Base-by-base conservation (phyloP, 2,797 vertebrate species). In the Lepus oiostolus region DNA sequence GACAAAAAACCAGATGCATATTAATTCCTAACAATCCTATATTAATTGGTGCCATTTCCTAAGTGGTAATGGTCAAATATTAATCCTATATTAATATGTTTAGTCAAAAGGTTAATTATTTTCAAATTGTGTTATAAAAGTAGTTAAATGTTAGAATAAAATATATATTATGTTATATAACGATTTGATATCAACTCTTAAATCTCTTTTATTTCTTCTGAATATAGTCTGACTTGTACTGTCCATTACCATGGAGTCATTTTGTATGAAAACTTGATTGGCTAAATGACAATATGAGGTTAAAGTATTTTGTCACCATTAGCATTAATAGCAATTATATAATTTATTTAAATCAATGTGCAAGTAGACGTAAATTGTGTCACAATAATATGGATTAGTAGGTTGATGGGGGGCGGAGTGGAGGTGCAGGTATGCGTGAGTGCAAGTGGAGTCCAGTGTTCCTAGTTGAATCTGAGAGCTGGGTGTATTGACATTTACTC, bases 71-170 rank as follows among this genome's bases (percentile, higher is more conserved):
- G 30, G 42, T 3, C 60, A 86, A 94, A 54, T n/a, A 82, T 11
- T 74, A 52, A 86, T 79, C 12, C 70, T 30, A 83, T 79, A 47
- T 60, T 86, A 89, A 67, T 32, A 52, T 24, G 84, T 96, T 85
- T 83, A 11, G 22, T 93, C 11, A 79, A 63, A 86, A 24, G 35
- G 21, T 62, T 77, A 58, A 76, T 19, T 47, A 75, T 42, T 79
- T 95, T 75, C 68, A 32, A 70, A 32, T 79, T 85, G 38, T 16
- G 7, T 50, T 80, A n/a, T 22, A 80, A 54, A 38, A 71, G 19
- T 72, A 54, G 91, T 79, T 77, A 90, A 84, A 79, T 47, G 14
- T 80, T 91, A 85, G 79, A 88, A 75, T 52, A 87, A 83, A 83
- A 67, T 30, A 65, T 0, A 83, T 12, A 58, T 65, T 79, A 75